A percentile compares a stretch with the other conserved stretches of the same genome.
Evolutionary conservation across 2,113 vertebrate species (phyloP).

Genomic region (Monopterus albus): DNA sequence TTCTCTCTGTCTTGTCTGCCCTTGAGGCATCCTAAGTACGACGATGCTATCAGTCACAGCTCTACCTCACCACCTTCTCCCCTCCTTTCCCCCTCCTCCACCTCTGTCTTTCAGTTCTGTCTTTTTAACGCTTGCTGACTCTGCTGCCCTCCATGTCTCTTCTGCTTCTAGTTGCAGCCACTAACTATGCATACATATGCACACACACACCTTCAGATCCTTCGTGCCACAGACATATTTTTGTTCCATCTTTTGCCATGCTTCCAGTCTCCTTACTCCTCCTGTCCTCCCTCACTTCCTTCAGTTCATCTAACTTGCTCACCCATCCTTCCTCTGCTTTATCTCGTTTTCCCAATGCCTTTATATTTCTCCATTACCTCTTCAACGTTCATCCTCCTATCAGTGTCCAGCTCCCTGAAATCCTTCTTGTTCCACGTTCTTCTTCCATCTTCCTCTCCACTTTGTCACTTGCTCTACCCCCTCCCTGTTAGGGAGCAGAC

Average conservation of each 20-base stretch:
- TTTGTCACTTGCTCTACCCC: conserved; percentile 23
- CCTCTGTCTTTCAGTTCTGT: conserved; percentile 34
- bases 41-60: conserved; percentile 78
- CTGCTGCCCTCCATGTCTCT: conserved; percentile 60
- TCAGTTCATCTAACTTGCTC: conserved; percentile 35
- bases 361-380: conserved; percentile 21
- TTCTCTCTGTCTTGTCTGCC: conserved; percentile 60
- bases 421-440: background rate
- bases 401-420: background rate
- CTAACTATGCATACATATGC: conserved; percentile 19
- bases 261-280: background rate
- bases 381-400: background rate
- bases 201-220: conserved; percentile 4
- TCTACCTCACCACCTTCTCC: conserved; percentile 42
- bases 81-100: conserved; percentile 13
- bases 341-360: conserved; percentile 1
- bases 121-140: conserved; percentile 55
- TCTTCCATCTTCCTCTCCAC: conserved; percentile 12
- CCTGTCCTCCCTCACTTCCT: background rate
- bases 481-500: conserved; percentile 43
- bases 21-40: conserved; percentile 72
- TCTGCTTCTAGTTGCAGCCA: conserved; percentile 23
- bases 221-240: conserved; percentile 4
- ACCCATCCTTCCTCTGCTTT: conserved; percentile 2
- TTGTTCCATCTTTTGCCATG: background rate